Percentiles rank a stretch among this genome's conserved stretches.
These are phyloP conservation scores for Pseudoips prasinana DNA, from an alignment of 2,888 invertebrate genomes.

Conservation along the genomic window DNA sequence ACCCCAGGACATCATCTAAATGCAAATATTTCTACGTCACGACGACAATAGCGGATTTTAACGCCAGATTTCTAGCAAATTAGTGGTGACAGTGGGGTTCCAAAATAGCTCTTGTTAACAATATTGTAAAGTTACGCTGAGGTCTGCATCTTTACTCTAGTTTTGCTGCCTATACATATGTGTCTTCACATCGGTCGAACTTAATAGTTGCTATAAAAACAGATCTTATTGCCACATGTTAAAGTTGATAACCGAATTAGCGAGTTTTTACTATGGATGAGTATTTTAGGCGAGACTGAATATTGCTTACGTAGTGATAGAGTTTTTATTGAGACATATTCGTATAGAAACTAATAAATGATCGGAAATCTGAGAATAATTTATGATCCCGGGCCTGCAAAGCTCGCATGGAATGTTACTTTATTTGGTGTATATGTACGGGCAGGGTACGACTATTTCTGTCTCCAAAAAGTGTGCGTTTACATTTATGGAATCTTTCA, in stretches of 20 bases:
- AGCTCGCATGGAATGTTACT: too few relatives aligned
- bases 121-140: too few relatives aligned
- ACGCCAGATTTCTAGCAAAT: slow-evolving; percentile 13
- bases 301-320: background rate
- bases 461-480: too few relatives aligned
- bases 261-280: background rate
- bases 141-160: too few relatives aligned
- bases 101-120: background rate
- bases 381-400: too few relatives aligned
- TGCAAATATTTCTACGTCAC: slow-evolving; percentile 67
- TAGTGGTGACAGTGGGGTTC: background rate
- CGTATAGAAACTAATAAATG: background rate
- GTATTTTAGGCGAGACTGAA: background rate
- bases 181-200: too few relatives aligned
- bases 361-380: background rate
- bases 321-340: background rate
- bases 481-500: too few relatives aligned
- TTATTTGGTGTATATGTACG: too few relatives aligned
- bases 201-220: too few relatives aligned
- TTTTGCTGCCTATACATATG: too few relatives aligned
- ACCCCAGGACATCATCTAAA: slow-evolving; percentile 65
- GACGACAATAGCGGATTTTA: slow-evolving; percentile 28
- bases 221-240: background rate
- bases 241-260: background rate
- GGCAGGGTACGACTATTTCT: too few relatives aligned